Evolutionary conservation across 2,888 invertebrate species (phyloP).

Genomic region (Labia minor): DNA sequence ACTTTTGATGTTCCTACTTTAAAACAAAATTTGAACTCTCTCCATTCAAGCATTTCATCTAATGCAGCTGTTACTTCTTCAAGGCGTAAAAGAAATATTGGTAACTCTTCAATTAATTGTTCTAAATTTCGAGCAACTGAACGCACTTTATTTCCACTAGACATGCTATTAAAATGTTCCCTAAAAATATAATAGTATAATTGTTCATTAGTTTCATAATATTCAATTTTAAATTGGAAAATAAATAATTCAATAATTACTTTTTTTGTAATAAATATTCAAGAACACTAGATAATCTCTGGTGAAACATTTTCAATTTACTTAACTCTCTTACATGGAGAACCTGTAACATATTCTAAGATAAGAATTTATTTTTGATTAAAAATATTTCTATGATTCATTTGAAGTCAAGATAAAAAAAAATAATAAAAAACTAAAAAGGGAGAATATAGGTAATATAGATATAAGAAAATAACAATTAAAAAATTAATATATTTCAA

Average conservation of each 20-base stretch:
- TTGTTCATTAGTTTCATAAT: not conserved
- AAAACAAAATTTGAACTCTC: conserved; percentile 51
- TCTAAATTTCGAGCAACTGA: conserved; percentile 51
- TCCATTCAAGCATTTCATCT: conserved; percentile 51
- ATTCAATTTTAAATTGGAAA: not conserved
- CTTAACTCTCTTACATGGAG: conserved; percentile 45
- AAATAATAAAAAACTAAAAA: too few species aligned
- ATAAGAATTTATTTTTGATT: too few species aligned
- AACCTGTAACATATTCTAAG: too few species aligned
- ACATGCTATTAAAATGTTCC: conserved; percentile 50
- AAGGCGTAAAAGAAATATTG: conserved; percentile 47
- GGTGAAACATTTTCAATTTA: conserved; percentile 44
- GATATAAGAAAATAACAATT: not conserved
- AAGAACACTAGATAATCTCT: conserved; percentile 43
- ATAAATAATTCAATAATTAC: conserved; percentile 31
- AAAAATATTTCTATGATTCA: too few species aligned
- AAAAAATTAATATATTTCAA: not conserved
- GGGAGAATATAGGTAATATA: too few species aligned
- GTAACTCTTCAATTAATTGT: conserved; percentile 51
- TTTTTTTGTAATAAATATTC: conserved; percentile 45
- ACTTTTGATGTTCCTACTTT: conserved; percentile 54
- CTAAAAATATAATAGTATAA: conserved; percentile 32
- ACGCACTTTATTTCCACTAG: conserved; percentile 46
- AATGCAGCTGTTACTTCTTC: conserved; percentile 51
- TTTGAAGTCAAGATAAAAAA: too few species aligned